phyloP scores from a whole-genome alignment of 2,888 invertebrate genomes.

The Tridacna gigas region DNA sequence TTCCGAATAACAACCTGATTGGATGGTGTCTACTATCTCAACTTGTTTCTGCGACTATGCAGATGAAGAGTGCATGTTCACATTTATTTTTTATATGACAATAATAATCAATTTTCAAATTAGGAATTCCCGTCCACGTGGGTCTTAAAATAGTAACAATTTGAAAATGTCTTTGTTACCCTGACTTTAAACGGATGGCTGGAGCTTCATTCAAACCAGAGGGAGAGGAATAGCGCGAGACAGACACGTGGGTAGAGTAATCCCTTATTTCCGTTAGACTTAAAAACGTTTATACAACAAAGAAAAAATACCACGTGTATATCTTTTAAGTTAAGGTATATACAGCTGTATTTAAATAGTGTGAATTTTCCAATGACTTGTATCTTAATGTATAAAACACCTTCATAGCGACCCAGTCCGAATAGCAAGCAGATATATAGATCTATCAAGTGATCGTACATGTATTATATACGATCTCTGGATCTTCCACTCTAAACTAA shows the following conservation, averaged over 20 bases:
- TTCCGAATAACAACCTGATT: constrained; percentile 11
- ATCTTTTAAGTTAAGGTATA: neutral
- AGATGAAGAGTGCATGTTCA: constrained; percentile 9
- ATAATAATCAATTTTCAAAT: constrained; percentile 6
- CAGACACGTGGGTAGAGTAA: constrained; percentile 56
- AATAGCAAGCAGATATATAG: too few relatives aligned
- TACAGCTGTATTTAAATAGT: too few relatives aligned
- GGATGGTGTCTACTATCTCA: constrained; percentile 1
- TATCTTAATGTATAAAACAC: too few relatives aligned
- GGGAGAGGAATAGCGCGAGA: constrained; percentile 43
- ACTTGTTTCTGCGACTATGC: neutral
- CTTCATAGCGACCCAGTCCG: too few relatives aligned
- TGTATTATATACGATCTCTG: too few relatives aligned
- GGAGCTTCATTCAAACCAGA: constrained; percentile 41
- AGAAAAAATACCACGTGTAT: constrained; percentile 14
- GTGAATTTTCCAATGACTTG: too few relatives aligned
- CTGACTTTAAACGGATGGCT: constrained; percentile 43
- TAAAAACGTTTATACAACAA: constrained; percentile 27
- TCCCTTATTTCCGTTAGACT: constrained; percentile 54
- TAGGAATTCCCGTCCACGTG: constrained; percentile 57
- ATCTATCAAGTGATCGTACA: too few relatives aligned
- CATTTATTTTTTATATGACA: neutral
- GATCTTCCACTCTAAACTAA: too few relatives aligned
- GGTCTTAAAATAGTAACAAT: constrained; percentile 63
- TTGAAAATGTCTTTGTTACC: constrained; percentile 58